These are phyloP conservation scores for Ceyx cyanopectus DNA, from an alignment of 2,113 vertebrate species.

Conservation along the genomic window DNA sequence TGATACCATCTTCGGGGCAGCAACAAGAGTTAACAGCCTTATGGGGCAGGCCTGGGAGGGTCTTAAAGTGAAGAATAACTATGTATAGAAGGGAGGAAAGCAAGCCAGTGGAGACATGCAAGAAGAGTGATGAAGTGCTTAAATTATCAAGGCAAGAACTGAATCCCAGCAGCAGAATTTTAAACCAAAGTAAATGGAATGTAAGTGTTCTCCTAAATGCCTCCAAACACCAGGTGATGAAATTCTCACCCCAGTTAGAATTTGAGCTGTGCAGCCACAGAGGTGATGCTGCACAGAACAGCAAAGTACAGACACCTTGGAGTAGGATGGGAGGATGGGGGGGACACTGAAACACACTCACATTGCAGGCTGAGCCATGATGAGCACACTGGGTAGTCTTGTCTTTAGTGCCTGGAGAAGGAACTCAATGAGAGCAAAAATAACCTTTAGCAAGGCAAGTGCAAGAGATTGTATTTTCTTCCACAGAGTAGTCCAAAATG, in stretches of 20 bases:
- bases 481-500: background rate
- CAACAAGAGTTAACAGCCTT: background rate
- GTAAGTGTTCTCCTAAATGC: background rate
- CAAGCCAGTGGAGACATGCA: background rate
- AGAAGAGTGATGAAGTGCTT: background rate
- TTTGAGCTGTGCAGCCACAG: background rate
- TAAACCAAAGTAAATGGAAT: background rate
- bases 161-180: background rate
- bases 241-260: background rate
- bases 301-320: background rate
- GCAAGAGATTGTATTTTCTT: background rate
- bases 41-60: background rate
- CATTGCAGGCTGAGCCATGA: background rate
- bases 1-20: background rate
- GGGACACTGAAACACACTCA: background rate
- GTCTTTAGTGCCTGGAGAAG: background rate
- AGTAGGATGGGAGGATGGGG: background rate
- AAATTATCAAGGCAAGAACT: background rate
- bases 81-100: background rate
- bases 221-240: background rate
- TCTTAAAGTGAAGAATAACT: background rate
- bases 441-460: background rate
- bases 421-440: accelerated
- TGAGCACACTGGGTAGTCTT: background rate
- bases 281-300: background rate